A percentile compares a stretch with the other conserved stretches of the same genome.
These are phyloP conservation scores for Lophura nycthemera DNA, from an alignment of 2,113 vertebrate species.

Conservation along the genomic window DNA sequence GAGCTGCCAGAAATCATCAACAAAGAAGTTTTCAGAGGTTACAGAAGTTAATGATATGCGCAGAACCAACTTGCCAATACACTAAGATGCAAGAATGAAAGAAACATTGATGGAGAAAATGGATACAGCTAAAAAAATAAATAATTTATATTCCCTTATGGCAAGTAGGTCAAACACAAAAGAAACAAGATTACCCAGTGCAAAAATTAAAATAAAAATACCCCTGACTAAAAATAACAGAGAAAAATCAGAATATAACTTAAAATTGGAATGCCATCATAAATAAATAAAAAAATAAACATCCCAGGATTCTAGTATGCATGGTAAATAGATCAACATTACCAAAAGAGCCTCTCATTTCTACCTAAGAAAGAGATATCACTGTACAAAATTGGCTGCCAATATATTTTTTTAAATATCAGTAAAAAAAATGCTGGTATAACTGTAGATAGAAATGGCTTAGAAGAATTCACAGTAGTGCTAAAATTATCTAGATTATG, in stretches of 20 bases:
- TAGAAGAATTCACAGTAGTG: background rate
- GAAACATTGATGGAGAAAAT: conserved; percentile 11
- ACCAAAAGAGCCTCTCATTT: background rate
- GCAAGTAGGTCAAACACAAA: background rate
- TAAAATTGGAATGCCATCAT: background rate
- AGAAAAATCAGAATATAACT: background rate
- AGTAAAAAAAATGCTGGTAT: background rate
- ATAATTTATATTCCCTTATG: background rate
- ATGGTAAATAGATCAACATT: background rate
- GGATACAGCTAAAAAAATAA: background rate
- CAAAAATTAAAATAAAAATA: background rate
- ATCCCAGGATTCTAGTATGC: background rate
- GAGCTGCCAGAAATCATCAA: conserved; percentile 31
- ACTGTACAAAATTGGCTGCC: background rate
- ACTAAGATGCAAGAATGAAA: conserved; percentile 36
- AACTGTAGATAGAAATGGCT: conserved; percentile 14
- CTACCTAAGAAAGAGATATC: background rate
- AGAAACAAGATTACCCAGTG: background rate
- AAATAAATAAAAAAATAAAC: background rate
- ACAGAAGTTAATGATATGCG: background rate
- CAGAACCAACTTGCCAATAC: background rate
- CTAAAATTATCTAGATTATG: conserved; percentile 57
- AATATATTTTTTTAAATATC: background rate
- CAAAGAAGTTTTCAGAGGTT: conserved; percentile 24
- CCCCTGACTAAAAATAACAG: background rate